These are phyloP conservation scores for Theodoxus fluviatilis DNA, from an alignment of 2,888 invertebrate species.

Conservation along the genomic window DNA sequence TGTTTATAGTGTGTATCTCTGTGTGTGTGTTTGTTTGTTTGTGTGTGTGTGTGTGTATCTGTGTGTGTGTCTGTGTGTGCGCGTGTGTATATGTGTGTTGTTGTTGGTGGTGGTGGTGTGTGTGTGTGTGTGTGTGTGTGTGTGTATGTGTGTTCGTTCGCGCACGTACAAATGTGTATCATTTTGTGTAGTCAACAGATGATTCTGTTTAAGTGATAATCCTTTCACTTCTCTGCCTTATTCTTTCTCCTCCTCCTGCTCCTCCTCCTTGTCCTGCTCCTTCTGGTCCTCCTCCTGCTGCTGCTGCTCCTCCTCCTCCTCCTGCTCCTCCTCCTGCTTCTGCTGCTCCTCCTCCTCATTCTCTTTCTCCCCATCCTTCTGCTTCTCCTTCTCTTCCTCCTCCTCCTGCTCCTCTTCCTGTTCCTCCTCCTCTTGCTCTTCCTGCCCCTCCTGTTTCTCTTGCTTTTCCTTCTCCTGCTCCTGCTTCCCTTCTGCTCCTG, in stretches of 20 bases:
- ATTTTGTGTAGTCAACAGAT: no score
- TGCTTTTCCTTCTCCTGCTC: no score
- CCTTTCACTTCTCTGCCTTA: no score
- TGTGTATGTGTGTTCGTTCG: conserved; percentile 4
- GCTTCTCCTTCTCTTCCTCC: neutral
- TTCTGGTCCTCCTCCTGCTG: no score
- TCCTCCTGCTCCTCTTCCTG: neutral
- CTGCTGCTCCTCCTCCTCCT: no score
- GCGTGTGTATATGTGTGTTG: conserved; percentile 3
- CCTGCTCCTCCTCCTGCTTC: no score
- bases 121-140: conserved; percentile 17
- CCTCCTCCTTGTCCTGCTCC: no score
- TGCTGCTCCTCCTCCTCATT: neutral
- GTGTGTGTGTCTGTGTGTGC: neutral
- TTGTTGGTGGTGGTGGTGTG: no score
- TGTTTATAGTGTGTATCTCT: neutral
- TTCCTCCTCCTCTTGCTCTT: neutral
- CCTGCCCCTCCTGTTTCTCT: neutral
- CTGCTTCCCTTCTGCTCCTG: no score
- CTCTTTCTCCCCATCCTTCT: neutral
- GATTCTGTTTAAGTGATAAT: no score
- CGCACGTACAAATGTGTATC: no score
- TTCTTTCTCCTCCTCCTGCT: no score
- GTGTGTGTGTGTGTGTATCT: neutral
- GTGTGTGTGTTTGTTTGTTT: neutral